These are phyloP conservation scores for Xestoiulus laeticollis DNA, from an alignment of 2,888 invertebrate genomes.

Conservation along the genomic window DNA sequence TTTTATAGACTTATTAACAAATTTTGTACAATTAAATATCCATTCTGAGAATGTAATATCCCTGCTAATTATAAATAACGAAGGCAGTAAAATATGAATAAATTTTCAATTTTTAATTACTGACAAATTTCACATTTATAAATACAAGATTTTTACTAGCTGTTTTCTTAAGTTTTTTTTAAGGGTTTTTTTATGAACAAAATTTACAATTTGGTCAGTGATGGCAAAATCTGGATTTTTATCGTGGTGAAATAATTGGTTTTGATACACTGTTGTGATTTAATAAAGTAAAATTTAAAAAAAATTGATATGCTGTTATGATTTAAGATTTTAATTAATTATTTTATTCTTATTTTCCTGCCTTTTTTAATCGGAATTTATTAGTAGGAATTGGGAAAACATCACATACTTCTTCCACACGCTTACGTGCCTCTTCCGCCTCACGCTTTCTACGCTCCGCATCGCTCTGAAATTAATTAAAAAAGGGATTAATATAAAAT, in stretches of 20 bases:
- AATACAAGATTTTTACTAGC: too few relatives aligned
- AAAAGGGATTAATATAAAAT: neutral
- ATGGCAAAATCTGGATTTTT: too few relatives aligned
- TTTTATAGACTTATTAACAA: too few relatives aligned
- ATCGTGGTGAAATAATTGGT: too few relatives aligned
- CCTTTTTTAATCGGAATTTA: conserved; percentile 22
- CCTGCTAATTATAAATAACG: neutral
- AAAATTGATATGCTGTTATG: too few relatives aligned
- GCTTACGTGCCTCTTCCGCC: conserved; percentile 78
- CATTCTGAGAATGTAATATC: conserved; percentile 22
- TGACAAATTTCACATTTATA: too few relatives aligned
- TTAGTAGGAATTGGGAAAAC: conserved; percentile 51
- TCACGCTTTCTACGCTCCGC: conserved; percentile 52
- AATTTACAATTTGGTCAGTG: too few relatives aligned
- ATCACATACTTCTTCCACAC: conserved; percentile 63
- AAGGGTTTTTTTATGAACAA: too few relatives aligned
- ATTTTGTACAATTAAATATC: too few relatives aligned
- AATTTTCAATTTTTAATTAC: neutral
- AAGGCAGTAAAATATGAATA: conserved; percentile 23
- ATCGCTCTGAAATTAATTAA: conserved; percentile 53
- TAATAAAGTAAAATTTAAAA: neutral
- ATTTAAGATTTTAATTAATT: too few relatives aligned
- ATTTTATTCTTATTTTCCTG: neutral
- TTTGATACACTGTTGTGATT: neutral
- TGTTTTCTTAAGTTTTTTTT: too few relatives aligned